phyloP scores from a whole-genome alignment of 2,113 vertebrate species.

The Bujurquina vittata region DNA sequence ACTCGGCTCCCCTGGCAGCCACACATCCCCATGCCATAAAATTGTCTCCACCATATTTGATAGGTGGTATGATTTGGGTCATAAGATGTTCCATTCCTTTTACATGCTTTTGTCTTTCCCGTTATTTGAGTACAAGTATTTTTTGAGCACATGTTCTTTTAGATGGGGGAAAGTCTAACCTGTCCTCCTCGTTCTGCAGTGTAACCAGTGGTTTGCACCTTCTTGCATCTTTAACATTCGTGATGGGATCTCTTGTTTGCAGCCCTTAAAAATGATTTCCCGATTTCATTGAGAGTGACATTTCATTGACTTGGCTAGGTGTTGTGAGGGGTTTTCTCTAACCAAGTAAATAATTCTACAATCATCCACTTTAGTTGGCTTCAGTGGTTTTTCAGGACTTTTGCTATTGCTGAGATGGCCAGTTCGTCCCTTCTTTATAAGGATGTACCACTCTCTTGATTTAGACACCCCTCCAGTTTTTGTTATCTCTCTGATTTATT shows the following conservation, averaged over 20 bases:
- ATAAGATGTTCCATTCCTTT: background rate
- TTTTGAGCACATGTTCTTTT: too few relatives aligned
- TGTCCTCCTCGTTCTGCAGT: background rate
- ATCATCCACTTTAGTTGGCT: background rate
- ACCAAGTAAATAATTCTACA: too few relatives aligned
- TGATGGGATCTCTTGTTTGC: accelerated
- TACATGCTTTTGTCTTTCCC: background rate
- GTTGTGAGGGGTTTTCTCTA: too few relatives aligned
- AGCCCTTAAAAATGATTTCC: background rate
- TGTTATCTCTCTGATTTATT: background rate
- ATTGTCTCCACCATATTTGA: background rate
- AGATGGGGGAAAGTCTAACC: background rate
- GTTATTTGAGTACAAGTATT: background rate
- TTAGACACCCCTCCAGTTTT: accelerated
- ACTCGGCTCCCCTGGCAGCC: background rate
- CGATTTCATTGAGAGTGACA: background rate
- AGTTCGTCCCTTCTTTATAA: background rate
- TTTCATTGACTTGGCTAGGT: background rate
- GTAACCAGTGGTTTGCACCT: background rate
- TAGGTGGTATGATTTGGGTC: accelerated
- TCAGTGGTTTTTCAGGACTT: background rate
- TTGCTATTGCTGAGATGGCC: background rate
- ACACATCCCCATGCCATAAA: background rate
- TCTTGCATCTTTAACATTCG: background rate
- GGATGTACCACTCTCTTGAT: background rate